Base-by-base conservation (phyloP, 2,888 invertebrate genomes). In the Pyrochroa serraticornis region DNA sequence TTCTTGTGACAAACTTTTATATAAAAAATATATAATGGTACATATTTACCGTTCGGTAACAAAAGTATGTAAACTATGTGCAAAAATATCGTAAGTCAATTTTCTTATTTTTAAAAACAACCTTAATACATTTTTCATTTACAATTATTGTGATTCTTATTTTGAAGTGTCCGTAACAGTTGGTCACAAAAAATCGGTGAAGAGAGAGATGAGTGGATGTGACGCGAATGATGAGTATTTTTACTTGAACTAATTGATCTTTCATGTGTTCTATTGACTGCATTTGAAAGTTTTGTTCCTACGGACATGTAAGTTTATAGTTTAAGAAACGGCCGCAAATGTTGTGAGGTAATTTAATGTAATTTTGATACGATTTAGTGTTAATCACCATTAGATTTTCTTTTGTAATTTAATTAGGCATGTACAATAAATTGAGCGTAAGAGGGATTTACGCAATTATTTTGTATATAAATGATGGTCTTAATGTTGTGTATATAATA, bases 401-500 rank as follows among this genome's bases (percentile, higher is more conserved):
- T 42, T 53, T 54, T 47, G 22, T 46, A 52, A 54, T 48, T 55
- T 38, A 43, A 34, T 34, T 47, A 42, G 47, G 45, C 33, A 39
- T 51, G 49, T 51, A 49, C 47, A 31, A 35, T 55, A 44, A 43
- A 51, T 39, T 51, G 36, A 35, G 51, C 51, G 45, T 13, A 30
- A 7, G 14, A 30, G 6, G 10, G 32, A 42, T 31, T 42, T 56
- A 57, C 49, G 57, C 57, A 42, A 52, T 37, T 54, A 54, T 58
- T 37, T 53, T 58, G 58, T 58, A 58, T 41, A 58, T 58, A 58
- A 58, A 36, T 46, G 32, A 36, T 46, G 44, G 59, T 59, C 55
- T 54, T 55, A 58, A 56, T 60, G 60, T 60, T 60, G 55, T 60
- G 49, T 50, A 60, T 55, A 46, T 51, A 59, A 43, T 41, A 55